Conservation (phyloP, 2,113 vertebrate genomes). For the Chaenogobius annularis region DNA sequence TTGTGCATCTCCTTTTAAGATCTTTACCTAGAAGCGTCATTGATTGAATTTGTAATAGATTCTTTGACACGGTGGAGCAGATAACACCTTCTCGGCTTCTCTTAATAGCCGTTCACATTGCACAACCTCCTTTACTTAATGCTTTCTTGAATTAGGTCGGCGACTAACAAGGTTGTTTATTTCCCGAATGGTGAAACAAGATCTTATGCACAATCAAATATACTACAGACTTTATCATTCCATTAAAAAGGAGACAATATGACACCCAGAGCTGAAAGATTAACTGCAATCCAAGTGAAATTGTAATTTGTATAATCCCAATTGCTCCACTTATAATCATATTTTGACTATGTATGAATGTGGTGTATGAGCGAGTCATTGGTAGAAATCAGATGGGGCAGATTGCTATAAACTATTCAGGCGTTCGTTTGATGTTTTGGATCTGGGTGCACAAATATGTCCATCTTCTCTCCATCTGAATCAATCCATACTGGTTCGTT, state of each 20-base stretch:
- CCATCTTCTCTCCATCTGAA: constrained; percentile 54
- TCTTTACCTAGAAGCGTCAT: constrained; percentile 17
- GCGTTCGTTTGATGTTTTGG: constrained; percentile 32
- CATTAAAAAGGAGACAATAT: no score
- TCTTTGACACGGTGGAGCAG: constrained; percentile 22
- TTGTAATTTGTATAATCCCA: no score
- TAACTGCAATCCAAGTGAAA: no score
- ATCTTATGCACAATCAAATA: not conserved
- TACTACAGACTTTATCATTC: constrained; percentile 2
- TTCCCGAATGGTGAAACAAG: constrained; percentile 6
- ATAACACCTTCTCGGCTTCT: constrained; percentile 22
- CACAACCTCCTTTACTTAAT: constrained; percentile 4
- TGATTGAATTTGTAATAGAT: constrained; percentile 49
- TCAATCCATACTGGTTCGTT: constrained; percentile 64
- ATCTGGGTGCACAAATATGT: constrained; percentile 41
- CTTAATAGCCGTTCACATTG: constrained; percentile 35
- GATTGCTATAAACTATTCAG: constrained; percentile 30
- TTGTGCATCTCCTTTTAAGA: constrained; percentile 24
- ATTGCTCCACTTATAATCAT: no score
- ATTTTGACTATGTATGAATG: no score
- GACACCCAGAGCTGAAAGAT: no score
- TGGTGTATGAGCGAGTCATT: no score
- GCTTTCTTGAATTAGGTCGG: constrained; percentile 1
- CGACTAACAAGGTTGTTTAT: constrained; percentile 17
- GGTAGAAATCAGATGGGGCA: no score